phyloP scores from a whole-genome alignment of 2,113 vertebrate species.

The Microtus ochrogaster region DNA sequence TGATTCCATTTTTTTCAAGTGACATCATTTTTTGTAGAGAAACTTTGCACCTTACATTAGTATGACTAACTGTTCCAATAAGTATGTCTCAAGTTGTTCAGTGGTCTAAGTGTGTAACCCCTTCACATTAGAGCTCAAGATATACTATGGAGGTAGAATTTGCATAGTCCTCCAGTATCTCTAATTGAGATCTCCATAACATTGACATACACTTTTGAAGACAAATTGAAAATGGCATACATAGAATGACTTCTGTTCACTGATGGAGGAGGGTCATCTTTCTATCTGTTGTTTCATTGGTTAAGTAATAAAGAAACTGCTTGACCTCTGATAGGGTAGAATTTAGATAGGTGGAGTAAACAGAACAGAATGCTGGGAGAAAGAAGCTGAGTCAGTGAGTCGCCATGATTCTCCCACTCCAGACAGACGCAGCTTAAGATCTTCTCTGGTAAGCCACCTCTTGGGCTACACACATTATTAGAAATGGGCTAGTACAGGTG shows the following conservation, averaged over 20 bases:
- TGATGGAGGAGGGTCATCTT: too few relatives aligned
- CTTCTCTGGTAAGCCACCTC: too few relatives aligned
- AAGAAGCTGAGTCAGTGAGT: too few relatives aligned
- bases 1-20: not conserved
- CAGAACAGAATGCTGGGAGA: too few relatives aligned
- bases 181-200: not conserved
- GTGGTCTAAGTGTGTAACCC: not conserved
- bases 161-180: not conserved
- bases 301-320: too few relatives aligned
- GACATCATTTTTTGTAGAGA: not conserved
- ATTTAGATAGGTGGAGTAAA: too few relatives aligned
- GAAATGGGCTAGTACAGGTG: too few relatives aligned
- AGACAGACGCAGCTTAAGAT: too few relatives aligned
- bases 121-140: not conserved
- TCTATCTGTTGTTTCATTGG: too few relatives aligned
- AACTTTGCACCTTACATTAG: not conserved
- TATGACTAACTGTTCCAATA: not conserved
- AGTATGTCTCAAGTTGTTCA: not conserved
- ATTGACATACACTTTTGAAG: not conserved
- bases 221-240: not conserved
- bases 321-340: too few relatives aligned
- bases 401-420: too few relatives aligned
- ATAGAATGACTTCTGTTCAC: not conserved
- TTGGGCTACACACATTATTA: too few relatives aligned
- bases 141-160: not conserved